These are phyloP conservation scores for Agrochola lota DNA, from an alignment of 2,888 invertebrate genomes.

Conservation along the genomic window DNA sequence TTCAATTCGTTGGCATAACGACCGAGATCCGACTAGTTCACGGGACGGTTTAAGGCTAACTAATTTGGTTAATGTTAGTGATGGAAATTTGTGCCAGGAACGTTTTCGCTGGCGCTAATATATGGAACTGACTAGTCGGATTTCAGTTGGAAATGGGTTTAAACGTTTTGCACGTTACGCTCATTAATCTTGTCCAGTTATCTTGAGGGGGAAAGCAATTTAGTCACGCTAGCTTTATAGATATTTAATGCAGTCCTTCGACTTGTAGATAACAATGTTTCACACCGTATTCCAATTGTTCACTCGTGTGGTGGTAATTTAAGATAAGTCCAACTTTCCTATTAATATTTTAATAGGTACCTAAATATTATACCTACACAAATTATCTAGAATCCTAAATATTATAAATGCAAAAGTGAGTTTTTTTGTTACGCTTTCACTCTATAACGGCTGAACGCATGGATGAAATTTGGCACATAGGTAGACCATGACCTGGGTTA, in stretches of 20 bases:
- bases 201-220: slow-evolving; percentile 82
- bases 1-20: slow-evolving; percentile 81
- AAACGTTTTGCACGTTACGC: slow-evolving; percentile 90
- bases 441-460: too few species aligned
- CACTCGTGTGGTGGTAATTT: slow-evolving; percentile 8
- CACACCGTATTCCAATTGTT: slow-evolving; percentile 26
- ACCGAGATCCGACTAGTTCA: slow-evolving; percentile 78
- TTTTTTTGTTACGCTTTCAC: too few species aligned
- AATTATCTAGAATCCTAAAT: too few species aligned
- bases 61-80: slow-evolving; percentile 90
- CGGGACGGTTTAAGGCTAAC: slow-evolving; percentile 84
- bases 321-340: background rate
- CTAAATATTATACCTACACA: background rate
- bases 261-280: slow-evolving; percentile 52
- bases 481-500: too few species aligned
- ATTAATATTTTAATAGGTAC: background rate
- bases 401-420: too few species aligned
- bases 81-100: slow-evolving; percentile 89
- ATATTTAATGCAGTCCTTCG: slow-evolving; percentile 69
- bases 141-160: slow-evolving; percentile 89
- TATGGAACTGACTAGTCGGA: slow-evolving; percentile 90
- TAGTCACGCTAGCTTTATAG: slow-evolving; percentile 72
- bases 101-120: slow-evolving; percentile 87
- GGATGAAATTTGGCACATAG: too few species aligned
- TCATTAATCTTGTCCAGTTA: slow-evolving; percentile 90